A percentile compares a stretch with the other conserved stretches of the same genome.
phyloP scores from a whole-genome alignment of 1,140 invertebrate species.

The Bombus balteatus region DNA sequence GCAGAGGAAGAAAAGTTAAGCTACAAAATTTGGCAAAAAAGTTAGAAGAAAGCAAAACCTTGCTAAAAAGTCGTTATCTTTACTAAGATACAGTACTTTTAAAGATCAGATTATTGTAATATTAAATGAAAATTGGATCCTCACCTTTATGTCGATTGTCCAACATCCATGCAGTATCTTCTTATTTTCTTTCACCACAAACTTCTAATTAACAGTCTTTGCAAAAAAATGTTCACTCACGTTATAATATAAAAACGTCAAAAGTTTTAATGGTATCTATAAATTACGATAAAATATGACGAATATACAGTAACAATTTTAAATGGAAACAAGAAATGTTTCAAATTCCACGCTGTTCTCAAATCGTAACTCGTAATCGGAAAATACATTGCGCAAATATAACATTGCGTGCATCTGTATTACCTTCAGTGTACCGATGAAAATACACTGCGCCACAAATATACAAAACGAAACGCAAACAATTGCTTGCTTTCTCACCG shows the following conservation, averaged over 20 bases:
- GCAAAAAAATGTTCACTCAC: neutral
- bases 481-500: neutral
- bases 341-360: neutral
- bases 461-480: neutral
- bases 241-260: neutral
- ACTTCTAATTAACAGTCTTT: neutral
- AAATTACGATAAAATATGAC: neutral
- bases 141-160: slow-evolving; percentile 54
- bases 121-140: slow-evolving; percentile 35
- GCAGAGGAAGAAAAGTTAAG: slow-evolving; percentile 56
- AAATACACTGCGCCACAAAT: neutral
- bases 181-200: slow-evolving; percentile 19
- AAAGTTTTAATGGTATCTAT: neutral
- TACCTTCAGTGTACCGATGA: neutral
- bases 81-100: slow-evolving; percentile 41
- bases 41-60: slow-evolving; percentile 57
- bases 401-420: neutral
- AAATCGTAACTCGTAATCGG: neutral
- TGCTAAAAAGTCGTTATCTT: slow-evolving; percentile 52
- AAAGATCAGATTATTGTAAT: slow-evolving; percentile 43
- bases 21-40: slow-evolving; percentile 60
- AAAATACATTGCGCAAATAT: neutral
- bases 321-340: slow-evolving; percentile 16
- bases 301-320: neutral
- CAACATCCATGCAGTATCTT: slow-evolving; percentile 41